These are phyloP conservation scores for Tenthredo mesomela DNA, from an alignment of 2,888 invertebrate genomes.

Conservation along the genomic window DNA sequence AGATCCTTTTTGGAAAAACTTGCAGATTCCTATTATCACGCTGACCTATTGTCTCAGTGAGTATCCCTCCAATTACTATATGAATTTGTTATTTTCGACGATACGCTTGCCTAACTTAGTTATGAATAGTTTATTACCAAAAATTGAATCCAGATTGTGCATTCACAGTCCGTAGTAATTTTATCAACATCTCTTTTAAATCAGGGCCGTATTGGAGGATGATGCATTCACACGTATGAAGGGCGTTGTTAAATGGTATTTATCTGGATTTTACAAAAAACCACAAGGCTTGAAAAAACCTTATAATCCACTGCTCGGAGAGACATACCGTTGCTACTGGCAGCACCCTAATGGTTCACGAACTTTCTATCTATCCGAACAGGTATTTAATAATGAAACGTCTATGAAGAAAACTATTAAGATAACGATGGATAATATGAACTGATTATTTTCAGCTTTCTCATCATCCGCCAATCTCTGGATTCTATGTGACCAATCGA, in stretches of 20 bases:
- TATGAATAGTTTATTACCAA: neutral
- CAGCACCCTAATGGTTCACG: slow-evolving; percentile 89
- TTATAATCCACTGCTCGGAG: slow-evolving; percentile 96
- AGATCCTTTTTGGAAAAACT: slow-evolving; percentile 96
- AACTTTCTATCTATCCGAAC: slow-evolving; percentile 96
- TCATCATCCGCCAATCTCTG: slow-evolving; percentile 96
- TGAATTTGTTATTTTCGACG: neutral
- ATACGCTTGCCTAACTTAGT: neutral
- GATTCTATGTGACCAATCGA: slow-evolving; percentile 95
- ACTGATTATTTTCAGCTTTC: slow-evolving; percentile 83
- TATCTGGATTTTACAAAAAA: slow-evolving; percentile 96
- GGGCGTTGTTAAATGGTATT: slow-evolving; percentile 92
- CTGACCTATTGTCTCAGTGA: slow-evolving; percentile 92
- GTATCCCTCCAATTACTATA: slow-evolving; percentile 63
- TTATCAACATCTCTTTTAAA: neutral
- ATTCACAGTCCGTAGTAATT: neutral
- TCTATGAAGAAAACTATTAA: neutral
- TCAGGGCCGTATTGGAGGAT: slow-evolving; percentile 86
- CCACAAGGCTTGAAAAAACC: slow-evolving; percentile 97
- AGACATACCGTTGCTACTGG: slow-evolving; percentile 96
- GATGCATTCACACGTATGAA: slow-evolving; percentile 96
- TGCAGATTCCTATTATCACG: slow-evolving; percentile 96
- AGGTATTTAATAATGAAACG: slow-evolving; percentile 80
- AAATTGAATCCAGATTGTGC: neutral
- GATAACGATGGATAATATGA: slow-evolving; percentile 15